These are phyloP conservation scores for Phoxinus phoxinus DNA, from an alignment of 2,113 vertebrate genomes.

Conservation along the genomic window DNA sequence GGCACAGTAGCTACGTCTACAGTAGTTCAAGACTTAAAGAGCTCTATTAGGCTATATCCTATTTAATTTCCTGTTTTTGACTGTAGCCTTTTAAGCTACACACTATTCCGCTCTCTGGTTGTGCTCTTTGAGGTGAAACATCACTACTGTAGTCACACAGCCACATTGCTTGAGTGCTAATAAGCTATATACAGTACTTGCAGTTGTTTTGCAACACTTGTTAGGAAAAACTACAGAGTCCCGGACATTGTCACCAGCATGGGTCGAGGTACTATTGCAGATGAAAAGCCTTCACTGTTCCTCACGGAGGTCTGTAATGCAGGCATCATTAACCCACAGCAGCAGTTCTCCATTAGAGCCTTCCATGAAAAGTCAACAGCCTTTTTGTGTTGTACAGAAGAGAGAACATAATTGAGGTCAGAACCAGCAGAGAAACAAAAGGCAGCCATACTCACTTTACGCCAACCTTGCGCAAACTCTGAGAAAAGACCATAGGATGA, in stretches of 20 bases:
- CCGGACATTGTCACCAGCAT: not conserved
- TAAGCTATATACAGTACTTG: not conserved
- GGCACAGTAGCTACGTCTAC: not conserved
- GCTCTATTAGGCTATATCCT: not conserved
- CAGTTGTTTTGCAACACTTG: not conserved
- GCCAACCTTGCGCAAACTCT: conserved; percentile 4
- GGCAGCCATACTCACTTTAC: conserved; percentile 19
- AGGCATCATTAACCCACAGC: conserved; percentile 37
- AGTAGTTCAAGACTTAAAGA: not conserved
- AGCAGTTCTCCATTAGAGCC: conserved; percentile 12
- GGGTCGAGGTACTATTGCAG: not conserved
- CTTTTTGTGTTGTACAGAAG: conserved; percentile 20
- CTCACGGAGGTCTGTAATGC: not conserved
- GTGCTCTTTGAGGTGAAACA: not conserved
- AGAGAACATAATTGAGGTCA: conserved; percentile 44
- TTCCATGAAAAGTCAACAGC: not conserved
- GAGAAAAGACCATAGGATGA: not conserved
- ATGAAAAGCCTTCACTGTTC: conserved; percentile 32
- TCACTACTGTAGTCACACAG: not conserved
- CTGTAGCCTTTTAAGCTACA: not conserved
- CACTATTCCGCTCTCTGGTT: not conserved
- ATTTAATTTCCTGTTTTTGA: conserved; percentile 21
- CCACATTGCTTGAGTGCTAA: conserved; percentile 23
- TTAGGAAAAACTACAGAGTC: not conserved
- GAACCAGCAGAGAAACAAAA: conserved; percentile 26